These are phyloP conservation scores for Stegastes partitus DNA, from an alignment of 2,113 vertebrate genomes.

Conservation along the genomic window DNA sequence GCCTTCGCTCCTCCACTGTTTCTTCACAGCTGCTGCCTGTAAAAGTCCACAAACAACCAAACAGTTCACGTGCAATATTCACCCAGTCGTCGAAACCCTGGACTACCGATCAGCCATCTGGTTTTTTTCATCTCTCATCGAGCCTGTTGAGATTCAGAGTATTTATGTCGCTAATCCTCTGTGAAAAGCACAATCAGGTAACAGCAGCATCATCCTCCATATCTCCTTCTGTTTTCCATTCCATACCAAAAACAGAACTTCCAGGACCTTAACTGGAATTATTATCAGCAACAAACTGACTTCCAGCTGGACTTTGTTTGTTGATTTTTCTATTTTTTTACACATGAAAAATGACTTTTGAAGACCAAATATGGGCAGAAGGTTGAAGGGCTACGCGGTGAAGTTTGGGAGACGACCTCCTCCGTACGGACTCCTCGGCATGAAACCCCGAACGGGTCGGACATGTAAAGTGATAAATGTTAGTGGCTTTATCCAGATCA, in stretches of 20 bases:
- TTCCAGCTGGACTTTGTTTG: constrained; percentile 24
- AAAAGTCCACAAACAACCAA: not conserved
- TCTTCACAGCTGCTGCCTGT: not conserved
- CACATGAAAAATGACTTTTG: constrained; percentile 6
- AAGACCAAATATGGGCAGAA: constrained; percentile 66
- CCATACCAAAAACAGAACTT: constrained; percentile 56
- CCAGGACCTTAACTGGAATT: constrained; percentile 45
- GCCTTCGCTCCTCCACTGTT: not conserved
- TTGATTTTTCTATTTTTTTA: constrained; percentile 50
- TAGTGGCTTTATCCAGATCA: not conserved
- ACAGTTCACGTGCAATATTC: constrained; percentile 40
- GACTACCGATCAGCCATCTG: constrained; percentile 3
- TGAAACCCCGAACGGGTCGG: not conserved
- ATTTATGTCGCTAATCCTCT: constrained; percentile 18
- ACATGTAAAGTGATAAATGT: not conserved
- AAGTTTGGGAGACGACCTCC: not conserved
- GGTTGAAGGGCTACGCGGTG: constrained; percentile 64
- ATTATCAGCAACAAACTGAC: not conserved
- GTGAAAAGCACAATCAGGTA: constrained; percentile 61
- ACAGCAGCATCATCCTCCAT: constrained; percentile 21
- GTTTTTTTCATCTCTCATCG: not conserved
- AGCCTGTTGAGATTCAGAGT: constrained; percentile 12
- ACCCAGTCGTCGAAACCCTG: not conserved
- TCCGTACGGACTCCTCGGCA: too few relatives aligned
- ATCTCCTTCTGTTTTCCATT: constrained; percentile 22